These are phyloP conservation scores for Dromius quadrimaculatus DNA, from an alignment of 2,888 invertebrate species.

Conservation along the genomic window DNA sequence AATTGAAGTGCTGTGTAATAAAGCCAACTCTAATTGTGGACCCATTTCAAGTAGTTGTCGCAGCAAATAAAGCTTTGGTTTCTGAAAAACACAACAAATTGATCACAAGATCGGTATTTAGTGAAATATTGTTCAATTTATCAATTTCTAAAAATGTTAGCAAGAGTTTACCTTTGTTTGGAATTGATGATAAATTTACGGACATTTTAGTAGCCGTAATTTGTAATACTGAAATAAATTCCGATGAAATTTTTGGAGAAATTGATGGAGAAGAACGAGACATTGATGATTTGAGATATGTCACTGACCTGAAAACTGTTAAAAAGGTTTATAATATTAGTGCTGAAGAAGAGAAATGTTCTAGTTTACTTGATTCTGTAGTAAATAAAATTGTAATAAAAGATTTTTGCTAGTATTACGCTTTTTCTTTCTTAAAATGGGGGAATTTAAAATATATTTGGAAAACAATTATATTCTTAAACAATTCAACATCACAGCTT, in stretches of 20 bases:
- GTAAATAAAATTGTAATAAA: slow-evolving; percentile 78
- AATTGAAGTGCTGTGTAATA: slow-evolving; percentile 73
- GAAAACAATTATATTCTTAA: slow-evolving; percentile 49
- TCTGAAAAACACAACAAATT: slow-evolving; percentile 67
- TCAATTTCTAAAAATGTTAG: slow-evolving; percentile 78
- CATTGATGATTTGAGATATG: slow-evolving; percentile 67
- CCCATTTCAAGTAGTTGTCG: slow-evolving; percentile 73
- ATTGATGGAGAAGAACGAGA: slow-evolving; percentile 71
- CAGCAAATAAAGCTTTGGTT: slow-evolving; percentile 76
- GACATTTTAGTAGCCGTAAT: slow-evolving; percentile 68
- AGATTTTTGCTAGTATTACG: slow-evolving; percentile 65
- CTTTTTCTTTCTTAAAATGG: neutral
- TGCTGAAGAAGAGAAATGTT: slow-evolving; percentile 66
- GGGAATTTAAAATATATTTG: slow-evolving; percentile 22
- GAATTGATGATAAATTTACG: slow-evolving; percentile 68
- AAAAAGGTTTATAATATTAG: slow-evolving; percentile 74
- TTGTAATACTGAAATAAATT: slow-evolving; percentile 59
- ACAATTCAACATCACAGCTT: slow-evolving; percentile 44
- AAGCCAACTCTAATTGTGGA: slow-evolving; percentile 74
- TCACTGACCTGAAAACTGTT: slow-evolving; percentile 69
- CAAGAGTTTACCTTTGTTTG: slow-evolving; percentile 76
- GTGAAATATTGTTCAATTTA: slow-evolving; percentile 78
- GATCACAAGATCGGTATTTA: slow-evolving; percentile 73
- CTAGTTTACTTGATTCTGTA: slow-evolving; percentile 70
- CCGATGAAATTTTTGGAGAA: slow-evolving; percentile 64